Evolutionary conservation across 1,140 invertebrate genomes (phyloP), one percentile per base, ranked within the genome.

Genomic region (Lepidurus couesii): DNA sequence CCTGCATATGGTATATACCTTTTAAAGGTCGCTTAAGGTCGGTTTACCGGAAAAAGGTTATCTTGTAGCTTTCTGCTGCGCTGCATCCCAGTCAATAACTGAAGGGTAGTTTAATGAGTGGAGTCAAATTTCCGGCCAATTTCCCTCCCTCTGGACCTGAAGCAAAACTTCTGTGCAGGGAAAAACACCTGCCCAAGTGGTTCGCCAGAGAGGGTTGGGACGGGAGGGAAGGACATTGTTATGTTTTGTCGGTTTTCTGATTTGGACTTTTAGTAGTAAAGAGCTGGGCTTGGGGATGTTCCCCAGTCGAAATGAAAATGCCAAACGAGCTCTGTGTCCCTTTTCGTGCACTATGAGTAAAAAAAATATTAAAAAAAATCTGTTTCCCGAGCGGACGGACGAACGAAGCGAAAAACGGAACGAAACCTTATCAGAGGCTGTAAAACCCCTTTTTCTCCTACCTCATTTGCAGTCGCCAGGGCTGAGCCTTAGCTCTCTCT

Each of bases 61-160:
- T 65, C 53, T 65, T 7, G 53, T 65, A 13, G 16, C 13, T 65
- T 65, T 65, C 53, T 65, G 6, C 53, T 65, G 53, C 53, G 16
- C 13, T 21, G n/a, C 10, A 65, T 13, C 53, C 8, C 21, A 13
- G 8, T 65, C 21, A 16, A 47, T 16, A 16, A 65, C 53, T 65
- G 53, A 65, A 65, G 53, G 53, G 53, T 65, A 21, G 53, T 13
- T 65, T 65, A 65, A 65, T 65, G 53, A 65, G 53, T 65, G 53
- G 53, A 65, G 16, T 65, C 53, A 65, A 65, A 65, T 65, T 65
- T 65, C 53, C 53, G 53, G 53, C 53, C 53, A 65, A 65, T 65
- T 65, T 65, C 53, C 53, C 53, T n/a, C 53, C 53, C 53, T 21
- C 9, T 65, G 8, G 16, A 11, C 21, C 16, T 21, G 16, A 13